A percentile compares a stretch with the other conserved stretches of the same genome.
Conservation (phyloP, 2,888 invertebrate genomes). For the Tachina fera region DNA sequence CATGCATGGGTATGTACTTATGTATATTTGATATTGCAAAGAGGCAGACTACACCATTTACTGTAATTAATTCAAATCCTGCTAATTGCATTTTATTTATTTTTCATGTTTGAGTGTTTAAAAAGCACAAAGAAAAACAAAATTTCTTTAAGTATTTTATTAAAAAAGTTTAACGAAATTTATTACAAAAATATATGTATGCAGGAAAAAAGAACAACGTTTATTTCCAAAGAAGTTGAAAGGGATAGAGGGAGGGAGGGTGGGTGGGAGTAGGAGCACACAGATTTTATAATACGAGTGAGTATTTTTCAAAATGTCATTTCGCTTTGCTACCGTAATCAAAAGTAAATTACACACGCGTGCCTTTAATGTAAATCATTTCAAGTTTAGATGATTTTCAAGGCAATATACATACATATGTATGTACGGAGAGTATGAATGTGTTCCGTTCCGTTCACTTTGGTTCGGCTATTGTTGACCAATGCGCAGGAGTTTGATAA, state of each 20-base stretch:
- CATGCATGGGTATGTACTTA: background rate
- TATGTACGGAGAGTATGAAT: no score
- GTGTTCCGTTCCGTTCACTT: constrained; percentile 11
- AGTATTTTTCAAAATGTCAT: constrained; percentile 68
- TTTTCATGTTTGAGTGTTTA: constrained; percentile 71
- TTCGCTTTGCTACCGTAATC: constrained; percentile 71
- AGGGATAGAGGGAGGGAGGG: background rate
- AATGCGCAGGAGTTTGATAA: constrained; percentile 70
- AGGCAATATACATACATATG: background rate
- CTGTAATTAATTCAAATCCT: constrained; percentile 82
- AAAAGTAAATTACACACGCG: constrained; percentile 71
- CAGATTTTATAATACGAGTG: constrained; percentile 34
- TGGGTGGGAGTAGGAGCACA: background rate
- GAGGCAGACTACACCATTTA: constrained; percentile 31
- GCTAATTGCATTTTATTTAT: constrained; percentile 83
- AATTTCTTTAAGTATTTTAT: constrained; percentile 60
- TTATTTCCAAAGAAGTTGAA: background rate
- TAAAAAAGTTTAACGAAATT: constrained; percentile 60
- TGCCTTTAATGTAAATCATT: constrained; percentile 67
- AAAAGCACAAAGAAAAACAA: constrained; percentile 67
- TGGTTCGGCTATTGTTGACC: constrained; percentile 37
- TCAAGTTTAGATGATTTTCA: constrained; percentile 29
- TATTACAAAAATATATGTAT: constrained; percentile 36
- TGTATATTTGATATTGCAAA: background rate
- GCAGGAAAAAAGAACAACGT: constrained; percentile 3